Base-by-base conservation (phyloP, 2,113 vertebrate genomes). In the Axis porcinus region DNA sequence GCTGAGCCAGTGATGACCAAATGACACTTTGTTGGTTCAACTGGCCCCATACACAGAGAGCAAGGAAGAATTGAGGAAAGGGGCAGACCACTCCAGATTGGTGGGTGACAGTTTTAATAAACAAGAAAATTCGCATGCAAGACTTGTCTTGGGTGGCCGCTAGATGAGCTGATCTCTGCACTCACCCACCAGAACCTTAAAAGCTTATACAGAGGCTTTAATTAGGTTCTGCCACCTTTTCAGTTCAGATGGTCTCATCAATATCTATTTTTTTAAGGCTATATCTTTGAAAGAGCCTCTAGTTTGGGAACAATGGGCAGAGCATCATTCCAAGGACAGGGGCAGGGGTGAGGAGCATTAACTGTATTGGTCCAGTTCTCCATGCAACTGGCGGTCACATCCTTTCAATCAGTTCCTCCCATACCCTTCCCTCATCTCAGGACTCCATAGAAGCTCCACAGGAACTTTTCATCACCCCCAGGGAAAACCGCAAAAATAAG, bases 401-500 rank as follows among this genome's bases (percentile, higher is more conserved):
- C 23, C 45, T 47, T 60, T 47, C 15, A 3, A 17, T 58, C 25
- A 89, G 25, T 52, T 94, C 76, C 47, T 47, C 50, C 76, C 67
- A 30, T 16, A 25, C 25, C 27, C 21, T 84, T 43, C 33, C 54
- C 30, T 82, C 13, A 82, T 50, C 91, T 94, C 81, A 28, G 30
- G 15, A 86, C 47, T 16, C 50, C 14, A 3, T 0, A 43, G 16
- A 54, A 81, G 4, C 33, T 45, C 50, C 25, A 30, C 0, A 23
- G 21, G 19, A 70, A 27, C 67, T 78, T 93, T 52, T 79, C 25
- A 89, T 92, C 43, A 45, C 9, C 27, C 23, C 82, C n/a, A 40
- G 47, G 10, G 30, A 67, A 81, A 89, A 6, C 11, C 15, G 14
- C 11, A 54, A n/a, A 67, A 81, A 74, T 57, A 25, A 33, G 7